phyloP scores from a whole-genome alignment of 2,888 invertebrate species.

The Calameuta filiformis region DNA sequence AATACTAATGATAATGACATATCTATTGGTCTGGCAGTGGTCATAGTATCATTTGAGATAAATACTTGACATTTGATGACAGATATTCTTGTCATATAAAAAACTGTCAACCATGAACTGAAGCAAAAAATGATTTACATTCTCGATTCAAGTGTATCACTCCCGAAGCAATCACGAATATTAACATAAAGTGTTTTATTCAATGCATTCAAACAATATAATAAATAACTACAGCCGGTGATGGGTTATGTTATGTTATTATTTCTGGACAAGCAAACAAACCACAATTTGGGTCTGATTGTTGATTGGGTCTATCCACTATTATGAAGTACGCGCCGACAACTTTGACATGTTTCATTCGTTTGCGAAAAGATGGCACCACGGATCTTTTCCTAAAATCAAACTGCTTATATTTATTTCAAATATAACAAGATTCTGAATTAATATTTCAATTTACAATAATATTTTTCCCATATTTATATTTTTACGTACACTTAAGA shows the following conservation, averaged over 20 bases:
- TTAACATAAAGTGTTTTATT: neutral
- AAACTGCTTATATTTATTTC: neutral
- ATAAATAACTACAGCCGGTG: neutral
- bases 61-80: neutral
- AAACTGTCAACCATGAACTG: neutral
- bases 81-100: neutral
- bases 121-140: neutral
- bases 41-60: slow-evolving; percentile 25
- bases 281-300: neutral
- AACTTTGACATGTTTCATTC: neutral
- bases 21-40: slow-evolving; percentile 40
- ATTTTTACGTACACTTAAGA: neutral
- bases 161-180: neutral
- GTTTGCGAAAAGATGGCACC: neutral
- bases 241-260: neutral
- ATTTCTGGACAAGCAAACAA: neutral
- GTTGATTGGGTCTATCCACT: too few species aligned
- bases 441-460: neutral
- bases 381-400: neutral
- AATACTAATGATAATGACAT: slow-evolving; percentile 38
- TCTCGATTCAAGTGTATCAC: neutral
- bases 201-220: neutral
- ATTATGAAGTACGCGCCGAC: neutral
- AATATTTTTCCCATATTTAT: neutral
- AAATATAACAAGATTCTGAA: neutral